Conservation (phyloP, 2,113 vertebrate genomes). For the Pseudorasbora parva region DNA sequence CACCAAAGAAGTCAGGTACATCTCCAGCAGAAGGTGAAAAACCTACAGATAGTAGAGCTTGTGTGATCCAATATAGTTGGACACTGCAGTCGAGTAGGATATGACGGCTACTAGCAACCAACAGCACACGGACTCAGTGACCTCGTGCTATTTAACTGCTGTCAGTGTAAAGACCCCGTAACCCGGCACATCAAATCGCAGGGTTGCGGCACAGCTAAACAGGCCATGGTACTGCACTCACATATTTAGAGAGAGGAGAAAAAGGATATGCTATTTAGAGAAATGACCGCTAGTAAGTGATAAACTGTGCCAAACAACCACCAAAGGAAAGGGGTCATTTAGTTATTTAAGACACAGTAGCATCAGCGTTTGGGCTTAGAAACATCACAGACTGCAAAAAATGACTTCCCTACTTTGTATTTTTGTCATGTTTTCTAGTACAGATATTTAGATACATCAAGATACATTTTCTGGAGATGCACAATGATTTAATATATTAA, state of each 20-base stretch:
- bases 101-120: neutral
- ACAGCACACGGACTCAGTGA: neutral
- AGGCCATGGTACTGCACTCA: constrained; percentile 25
- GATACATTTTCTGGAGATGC: no score
- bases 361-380: neutral
- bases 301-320: constrained; percentile 53
- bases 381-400: neutral
- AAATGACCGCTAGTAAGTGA: constrained; percentile 50
- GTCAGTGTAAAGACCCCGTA: constrained; percentile 1
- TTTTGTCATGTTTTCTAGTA: neutral
- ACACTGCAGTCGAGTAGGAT: neutral
- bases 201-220: constrained; percentile 10
- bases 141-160: neutral
- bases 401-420: neutral
- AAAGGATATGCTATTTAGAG: constrained; percentile 57
- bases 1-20: constrained; percentile 1
- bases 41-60: neutral
- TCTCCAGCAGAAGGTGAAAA: constrained; percentile 7
- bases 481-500: no score
- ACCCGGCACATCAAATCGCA: neutral
- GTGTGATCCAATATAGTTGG: neutral
- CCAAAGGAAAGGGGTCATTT: constrained; percentile 50
- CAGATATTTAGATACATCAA: no score
- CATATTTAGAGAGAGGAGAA: constrained; percentile 48
- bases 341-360: constrained; percentile 25